Evolutionary conservation across 2,797 vertebrate species (phyloP), one percentile per base, ranked within the genome.

Genomic region (Sebastes cheni): DNA sequence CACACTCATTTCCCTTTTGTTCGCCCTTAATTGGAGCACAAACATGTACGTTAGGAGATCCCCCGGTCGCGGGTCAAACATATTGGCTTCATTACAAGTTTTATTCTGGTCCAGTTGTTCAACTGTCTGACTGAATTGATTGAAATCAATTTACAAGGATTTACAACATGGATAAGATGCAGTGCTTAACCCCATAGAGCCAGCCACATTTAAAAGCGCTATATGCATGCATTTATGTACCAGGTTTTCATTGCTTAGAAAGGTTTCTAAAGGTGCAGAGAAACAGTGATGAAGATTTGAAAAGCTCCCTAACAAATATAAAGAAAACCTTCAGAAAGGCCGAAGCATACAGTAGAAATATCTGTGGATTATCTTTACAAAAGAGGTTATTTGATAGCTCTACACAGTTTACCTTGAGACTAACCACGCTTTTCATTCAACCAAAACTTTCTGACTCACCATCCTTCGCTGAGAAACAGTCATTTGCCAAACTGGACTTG

Each of bases 21-120:
- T 87, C 20, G 1, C 9, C 69, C 54, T 62, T 89, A 92, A 92
- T 86, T 90, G 84, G 84, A 88, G 77, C 87, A 87, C 75, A 90
- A 87, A 88, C 78, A 80, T n/a, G 22, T 29, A 55, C 22, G 18
- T 54, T 60, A 73, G 34, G 72, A 69, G 39, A 60, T 22, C 56
- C 39, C 52, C 18, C 22, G 0, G n/a, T 25, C 68, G 6, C 9
- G 32, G 27, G 22, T 32, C 46, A 4, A 29, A 85, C 85, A 77
- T 74, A 79, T 83, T 75, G 75, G 54, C 76, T 64, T 8, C 61
- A 79, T 85, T 83, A 81, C 10, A 67, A 50, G 39, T 5, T 39
- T 23, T 56, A 32, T 71, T 32, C 29, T 22, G 67, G 56, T 23
- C 14, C 58, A 72, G 39, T 25, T 72, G 23, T 72, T 75, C 32